Conservation (phyloP, 2,888 invertebrate species). For the Lamellibrachia columna region DNA sequence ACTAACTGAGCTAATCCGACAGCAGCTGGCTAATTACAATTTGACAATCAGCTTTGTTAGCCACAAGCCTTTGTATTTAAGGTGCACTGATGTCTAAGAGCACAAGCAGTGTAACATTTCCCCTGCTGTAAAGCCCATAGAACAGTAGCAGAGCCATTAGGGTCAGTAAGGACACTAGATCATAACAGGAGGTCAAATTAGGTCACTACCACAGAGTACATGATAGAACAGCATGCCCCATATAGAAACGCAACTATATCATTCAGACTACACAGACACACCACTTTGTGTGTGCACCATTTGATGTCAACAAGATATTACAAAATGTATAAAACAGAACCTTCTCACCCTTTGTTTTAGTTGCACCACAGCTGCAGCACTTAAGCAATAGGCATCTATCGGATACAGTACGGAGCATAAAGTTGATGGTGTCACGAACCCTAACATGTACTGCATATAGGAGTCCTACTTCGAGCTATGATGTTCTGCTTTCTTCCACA, state of each 20-base stretch:
- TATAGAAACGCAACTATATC: background rate
- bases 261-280: background rate
- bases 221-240: background rate
- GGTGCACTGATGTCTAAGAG: background rate
- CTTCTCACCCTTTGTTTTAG: too few species aligned
- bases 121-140: background rate
- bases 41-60: background rate
- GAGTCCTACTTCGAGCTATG: background rate
- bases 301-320: too few species aligned
- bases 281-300: too few species aligned
- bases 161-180: background rate
- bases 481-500: background rate
- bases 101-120: background rate
- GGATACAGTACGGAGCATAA: background rate
- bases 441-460: background rate
- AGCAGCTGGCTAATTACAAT: background rate
- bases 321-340: too few species aligned
- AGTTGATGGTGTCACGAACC: background rate
- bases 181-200: background rate
- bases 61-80: background rate
- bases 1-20: background rate
- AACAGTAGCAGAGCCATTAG: background rate
- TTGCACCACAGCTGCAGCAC: too few species aligned
- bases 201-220: background rate
- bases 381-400: background rate